Conservation (phyloP, 2,888 invertebrate genomes). For the Microctonus hyperodae region DNA sequence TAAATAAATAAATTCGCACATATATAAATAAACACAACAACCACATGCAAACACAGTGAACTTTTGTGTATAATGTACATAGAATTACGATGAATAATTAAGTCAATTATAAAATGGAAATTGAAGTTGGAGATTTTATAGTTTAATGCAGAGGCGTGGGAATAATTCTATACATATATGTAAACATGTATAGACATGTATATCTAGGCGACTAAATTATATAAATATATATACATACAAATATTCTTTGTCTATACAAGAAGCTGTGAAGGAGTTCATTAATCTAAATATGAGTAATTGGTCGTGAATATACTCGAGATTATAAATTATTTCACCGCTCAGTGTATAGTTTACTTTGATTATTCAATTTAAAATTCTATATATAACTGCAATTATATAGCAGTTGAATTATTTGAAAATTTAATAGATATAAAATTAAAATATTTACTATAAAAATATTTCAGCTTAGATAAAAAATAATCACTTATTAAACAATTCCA, state of each 20-base stretch:
- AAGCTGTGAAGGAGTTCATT: conserved; percentile 33
- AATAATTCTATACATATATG: conserved; percentile 28
- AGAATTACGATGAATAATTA: conserved; percentile 13
- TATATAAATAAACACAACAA: not conserved
- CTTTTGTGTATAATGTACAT: not conserved
- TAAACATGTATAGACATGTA: not conserved
- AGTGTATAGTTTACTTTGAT: not conserved
- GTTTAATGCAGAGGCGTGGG: conserved; percentile 36
- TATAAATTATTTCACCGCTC: not conserved
- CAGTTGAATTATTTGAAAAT: too few relatives aligned
- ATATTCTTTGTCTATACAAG: conserved; percentile 1
- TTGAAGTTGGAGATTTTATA: conserved; percentile 10
- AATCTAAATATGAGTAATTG: conserved; percentile 41
- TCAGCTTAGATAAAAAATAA: not conserved
- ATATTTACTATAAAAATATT: too few relatives aligned
- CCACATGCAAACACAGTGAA: not conserved
- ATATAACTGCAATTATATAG: too few relatives aligned
- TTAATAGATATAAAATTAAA: too few relatives aligned
- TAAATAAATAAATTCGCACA: not conserved
- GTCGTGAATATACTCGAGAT: conserved; percentile 13
- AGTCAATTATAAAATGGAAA: conserved; percentile 13
- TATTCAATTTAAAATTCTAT: too few relatives aligned
- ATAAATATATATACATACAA: not conserved
- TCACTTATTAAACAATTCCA: not conserved
- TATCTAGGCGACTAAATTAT: conserved; percentile 13